Evolutionary conservation across 2,888 invertebrate genomes (phyloP), one percentile per base, ranked within the genome.

Genomic region (Ichneumoninae sp.): DNA sequence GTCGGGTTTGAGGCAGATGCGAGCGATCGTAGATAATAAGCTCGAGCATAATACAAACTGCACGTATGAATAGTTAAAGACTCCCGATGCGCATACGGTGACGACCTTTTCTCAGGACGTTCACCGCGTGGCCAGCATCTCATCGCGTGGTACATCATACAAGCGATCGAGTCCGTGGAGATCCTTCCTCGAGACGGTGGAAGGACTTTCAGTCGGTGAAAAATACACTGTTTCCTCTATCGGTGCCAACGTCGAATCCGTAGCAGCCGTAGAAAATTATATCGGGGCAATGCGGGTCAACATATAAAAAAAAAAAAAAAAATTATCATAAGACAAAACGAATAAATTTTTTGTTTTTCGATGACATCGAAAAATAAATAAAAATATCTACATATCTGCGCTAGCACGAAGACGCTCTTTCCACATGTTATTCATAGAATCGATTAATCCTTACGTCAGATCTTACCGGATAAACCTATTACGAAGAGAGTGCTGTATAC

Each of bases 31-130:
- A 65, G 47, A 63, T 63, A 57, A 57, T 57, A 26, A 4, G 26
- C 57, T 4, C 16, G 26, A 10, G 10, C 57, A 65, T 40, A 33
- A 75, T 75, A 65, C 65, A 13, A 65, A 47, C 50, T 60, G 8
- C 76, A 78, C 54, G 63, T 73, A 78, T 47, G 63, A 63, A 74
- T 74, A 74, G 69, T 30, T 69, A 47, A 50, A 52, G 78, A 70
- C 71, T 76, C 66, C 50, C 63, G 75, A 85, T 83, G 75, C 83
- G 71, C 83, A 75, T 33, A 83, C 83, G 73, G 47, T 79, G 73
- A 83, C 80, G 85, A 83, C 86, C 82, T 85, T 85, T 86, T 86
- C 80, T 83, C 80, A 79, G 83, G 83, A 84, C 81, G 68, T 87
- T 87, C 83, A 81, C 86, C 84, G 83, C 69, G 22, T 57, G 22